phyloP scores from a whole-genome alignment of 2,888 invertebrate genomes.

The Drosophila peninsularis region DNA sequence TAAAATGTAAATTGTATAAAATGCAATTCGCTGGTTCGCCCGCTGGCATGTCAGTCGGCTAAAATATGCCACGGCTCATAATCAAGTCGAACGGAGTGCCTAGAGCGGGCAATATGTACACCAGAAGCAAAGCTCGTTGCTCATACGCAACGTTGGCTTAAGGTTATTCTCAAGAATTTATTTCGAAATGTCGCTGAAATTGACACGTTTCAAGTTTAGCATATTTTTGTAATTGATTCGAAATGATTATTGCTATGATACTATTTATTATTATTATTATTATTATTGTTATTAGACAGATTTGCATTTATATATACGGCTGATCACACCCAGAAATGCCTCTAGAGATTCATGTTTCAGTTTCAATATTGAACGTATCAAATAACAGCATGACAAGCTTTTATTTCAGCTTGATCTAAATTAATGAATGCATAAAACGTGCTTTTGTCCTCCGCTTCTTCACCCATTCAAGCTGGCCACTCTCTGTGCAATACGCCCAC shows the following conservation, averaged over 20 bases:
- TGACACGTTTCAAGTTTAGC: constrained; percentile 66
- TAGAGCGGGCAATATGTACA: not conserved
- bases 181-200: constrained; percentile 41
- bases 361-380: constrained; percentile 8
- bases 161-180: constrained; percentile 66
- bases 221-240: constrained; percentile 58
- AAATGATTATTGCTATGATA: constrained; percentile 42
- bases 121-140: constrained; percentile 37
- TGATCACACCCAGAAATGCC: constrained; percentile 50
- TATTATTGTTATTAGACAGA: constrained; percentile 14
- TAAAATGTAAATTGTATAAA: constrained; percentile 76
- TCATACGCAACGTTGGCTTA: constrained; percentile 66
- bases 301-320: constrained; percentile 38
- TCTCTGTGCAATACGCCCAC: constrained; percentile 46
- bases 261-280: constrained; percentile 27
- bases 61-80: constrained; percentile 53
- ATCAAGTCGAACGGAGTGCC: constrained; percentile 18
- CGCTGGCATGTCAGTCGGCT: constrained; percentile 50
- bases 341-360: not conserved
- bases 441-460: constrained; percentile 15
- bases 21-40: constrained; percentile 58
- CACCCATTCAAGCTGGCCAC: constrained; percentile 12
- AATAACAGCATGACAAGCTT: constrained; percentile 6
- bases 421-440: constrained; percentile 38
- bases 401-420: not conserved